Base-by-base conservation (phyloP, 2,888 invertebrate genomes). In the Lomographa bimaculata region DNA sequence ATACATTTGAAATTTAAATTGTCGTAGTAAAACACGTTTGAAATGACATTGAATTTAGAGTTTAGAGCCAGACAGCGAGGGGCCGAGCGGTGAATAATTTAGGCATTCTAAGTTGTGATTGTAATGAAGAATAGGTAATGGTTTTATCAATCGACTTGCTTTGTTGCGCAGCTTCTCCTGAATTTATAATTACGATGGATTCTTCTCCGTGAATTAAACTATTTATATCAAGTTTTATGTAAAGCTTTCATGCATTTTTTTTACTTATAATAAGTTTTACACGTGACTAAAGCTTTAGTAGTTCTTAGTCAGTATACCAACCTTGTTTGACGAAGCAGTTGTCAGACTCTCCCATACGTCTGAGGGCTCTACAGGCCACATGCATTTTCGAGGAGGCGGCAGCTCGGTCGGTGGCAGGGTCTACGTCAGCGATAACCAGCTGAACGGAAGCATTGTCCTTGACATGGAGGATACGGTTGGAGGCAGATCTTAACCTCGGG, bases 401-500 rank as follows among this genome's bases (percentile, higher is more conserved):
- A 91, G 98, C 97, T 51, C 97, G 93, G 19, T 99, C 99, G 17
- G 97, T 97, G 33, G 91, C 91, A 6, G 97, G 95, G 86, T 99
- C 98, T 53, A 99, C 97, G 79, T 98, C 98, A 26, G 97, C 98
- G 64, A 99, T 92, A 80, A 96, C 97, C 65, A 99, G 90, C 89
- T 99, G 99, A 64, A 99, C 98, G 0, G 98, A 98, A 14, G 99
- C 99, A 84, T 99, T 98, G 89, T 99, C 99, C 89, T 98, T 99
- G 16, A 99, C 99, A 68, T 97, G 96, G 79, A 99, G 98, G 64
- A 99, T 97, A 62, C 98, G 94, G 91, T 98, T 99, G 71, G 98
- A 98, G 8, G 99, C 97, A 59, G 99, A 99, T 92, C 99, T 99
- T 71, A 1, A 10, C 79, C 99, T 93, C 63, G 99, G 99, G 90